Base-by-base conservation (phyloP, 2,888 invertebrate genomes). In the Scrobipalpa costella region DNA sequence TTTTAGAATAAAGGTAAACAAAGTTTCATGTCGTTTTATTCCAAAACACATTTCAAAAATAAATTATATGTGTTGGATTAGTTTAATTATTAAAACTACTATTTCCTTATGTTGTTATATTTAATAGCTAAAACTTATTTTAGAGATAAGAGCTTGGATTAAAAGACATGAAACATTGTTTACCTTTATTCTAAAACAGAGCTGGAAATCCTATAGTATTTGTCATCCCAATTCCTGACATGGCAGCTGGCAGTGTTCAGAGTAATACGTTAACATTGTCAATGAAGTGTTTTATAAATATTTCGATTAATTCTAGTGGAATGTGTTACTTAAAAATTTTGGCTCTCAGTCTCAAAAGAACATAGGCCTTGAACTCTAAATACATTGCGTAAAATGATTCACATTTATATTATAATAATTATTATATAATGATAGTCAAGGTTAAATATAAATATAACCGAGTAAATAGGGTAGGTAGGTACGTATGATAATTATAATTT, bases 401-500 rank as follows among this genome's bases (percentile, higher is more conserved):
- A 9, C 27, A 52, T 17, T 19, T 7, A 7, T n/a, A n/a, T n/a
- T n/a, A n/a, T n/a, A n/a, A n/a, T n/a, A 15, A 33, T 55, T 40
- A 58, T 8, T 40, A 40, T n/a, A 58, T 3, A 3, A 40, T 0
- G 2, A 40, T 11, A 19, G 11, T 57, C 8, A 36, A 17, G 57
- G 17, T 34, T 58, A 40, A 58, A 58, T 40, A 40, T 7, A 40
- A 58, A 19, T 58, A 40, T 58, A 38, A n/a, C 50, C 33, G 13
- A 33, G 55, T 55, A 55, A 19, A 13, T 21, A 52, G 11, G n/a
- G 27, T 27, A 33, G n/a, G 27, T 27, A 33, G 27, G 9, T 27
- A 33, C 27, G 9, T 27, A n/a, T 27, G 27, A 55, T 55, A 7
- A 21, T 6, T 27, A 55, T n/a, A 17, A 21, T 58, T 38, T 58